phyloP scores from a whole-genome alignment of 2,113 vertebrate species.

The Gobio gobio region DNA sequence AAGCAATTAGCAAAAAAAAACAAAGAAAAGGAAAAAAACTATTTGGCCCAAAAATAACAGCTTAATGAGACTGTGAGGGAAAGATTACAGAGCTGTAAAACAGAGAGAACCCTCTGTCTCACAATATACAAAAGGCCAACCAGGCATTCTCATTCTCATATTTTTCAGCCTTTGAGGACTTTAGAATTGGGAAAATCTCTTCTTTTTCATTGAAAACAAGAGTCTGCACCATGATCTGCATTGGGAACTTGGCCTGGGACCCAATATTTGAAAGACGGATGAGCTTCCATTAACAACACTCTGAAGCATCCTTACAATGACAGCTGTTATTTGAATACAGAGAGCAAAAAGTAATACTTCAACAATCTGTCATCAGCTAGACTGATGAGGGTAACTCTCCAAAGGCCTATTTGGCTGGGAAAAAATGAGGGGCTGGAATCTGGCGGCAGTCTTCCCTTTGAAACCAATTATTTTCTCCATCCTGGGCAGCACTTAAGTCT shows the following conservation, averaged over 20 bases:
- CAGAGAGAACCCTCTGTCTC: constrained; percentile 54
- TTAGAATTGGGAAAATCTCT: neutral
- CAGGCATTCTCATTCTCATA: constrained; percentile 18
- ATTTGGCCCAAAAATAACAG: constrained; percentile 55
- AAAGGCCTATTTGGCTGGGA: constrained; percentile 57
- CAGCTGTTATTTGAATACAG: constrained; percentile 62
- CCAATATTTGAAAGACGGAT: neutral
- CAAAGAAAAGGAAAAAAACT: neutral
- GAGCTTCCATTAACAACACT: neutral
- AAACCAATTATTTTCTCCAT: constrained; percentile 77
- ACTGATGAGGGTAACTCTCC: constrained; percentile 56
- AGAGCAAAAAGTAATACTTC: constrained; percentile 57
- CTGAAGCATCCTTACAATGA: constrained; percentile 40
- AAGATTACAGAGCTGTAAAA: constrained; percentile 49
- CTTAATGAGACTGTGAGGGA: constrained; percentile 62
- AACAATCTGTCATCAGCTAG: constrained; percentile 58
- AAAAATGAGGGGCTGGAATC: neutral
- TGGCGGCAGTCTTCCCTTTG: constrained; percentile 67
- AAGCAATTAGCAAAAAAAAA: neutral
- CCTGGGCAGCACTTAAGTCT: constrained; percentile 61
- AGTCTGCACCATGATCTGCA: neutral
- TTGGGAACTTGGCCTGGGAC: neutral
- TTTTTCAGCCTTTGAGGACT: constrained; percentile 43
- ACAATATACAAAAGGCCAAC: constrained; percentile 69
- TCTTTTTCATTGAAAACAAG: neutral